Evolutionary conservation across 2,113 vertebrate species (phyloP).

Genomic region (Engystomops pustulosus): DNA sequence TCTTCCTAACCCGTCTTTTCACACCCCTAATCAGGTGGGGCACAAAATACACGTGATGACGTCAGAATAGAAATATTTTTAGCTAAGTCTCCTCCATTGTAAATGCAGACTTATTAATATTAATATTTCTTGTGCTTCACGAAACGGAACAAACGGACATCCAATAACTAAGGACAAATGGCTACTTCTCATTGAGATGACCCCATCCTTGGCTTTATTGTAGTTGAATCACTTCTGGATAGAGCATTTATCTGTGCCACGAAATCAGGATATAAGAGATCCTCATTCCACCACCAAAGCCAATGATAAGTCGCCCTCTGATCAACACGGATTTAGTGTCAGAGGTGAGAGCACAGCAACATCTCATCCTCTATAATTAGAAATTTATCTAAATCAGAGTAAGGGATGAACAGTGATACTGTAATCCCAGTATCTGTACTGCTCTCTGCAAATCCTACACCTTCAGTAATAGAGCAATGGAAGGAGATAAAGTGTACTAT

Average conservation of each 20-base stretch:
- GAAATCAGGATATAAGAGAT: not conserved
- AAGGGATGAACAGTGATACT: not conserved
- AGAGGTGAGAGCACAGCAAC: constrained; percentile 9
- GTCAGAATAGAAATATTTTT: too few relatives aligned
- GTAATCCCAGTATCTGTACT: not conserved
- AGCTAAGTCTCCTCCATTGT: too few relatives aligned
- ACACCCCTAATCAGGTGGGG: too few relatives aligned
- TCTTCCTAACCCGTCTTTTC: too few relatives aligned
- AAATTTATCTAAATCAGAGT: constrained; percentile 22
- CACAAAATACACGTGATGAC: too few relatives aligned
- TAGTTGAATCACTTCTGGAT: not conserved
- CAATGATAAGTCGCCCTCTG: not conserved
- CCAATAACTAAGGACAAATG: not conserved
- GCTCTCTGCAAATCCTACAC: not conserved
- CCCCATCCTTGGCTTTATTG: not conserved
- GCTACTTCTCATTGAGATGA: not conserved
- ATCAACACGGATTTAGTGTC: not conserved
- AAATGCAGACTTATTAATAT: too few relatives aligned
- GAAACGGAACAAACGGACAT: not conserved
- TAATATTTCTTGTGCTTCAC: not conserved
- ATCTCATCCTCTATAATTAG: constrained; percentile 13
- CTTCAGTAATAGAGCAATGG: not conserved
- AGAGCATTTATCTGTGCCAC: not conserved
- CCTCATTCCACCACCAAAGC: not conserved
- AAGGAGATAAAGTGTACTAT: not conserved